Evolutionary conservation across 2,113 vertebrate genomes (phyloP).

Genomic region (Tachysurus vachellii): DNA sequence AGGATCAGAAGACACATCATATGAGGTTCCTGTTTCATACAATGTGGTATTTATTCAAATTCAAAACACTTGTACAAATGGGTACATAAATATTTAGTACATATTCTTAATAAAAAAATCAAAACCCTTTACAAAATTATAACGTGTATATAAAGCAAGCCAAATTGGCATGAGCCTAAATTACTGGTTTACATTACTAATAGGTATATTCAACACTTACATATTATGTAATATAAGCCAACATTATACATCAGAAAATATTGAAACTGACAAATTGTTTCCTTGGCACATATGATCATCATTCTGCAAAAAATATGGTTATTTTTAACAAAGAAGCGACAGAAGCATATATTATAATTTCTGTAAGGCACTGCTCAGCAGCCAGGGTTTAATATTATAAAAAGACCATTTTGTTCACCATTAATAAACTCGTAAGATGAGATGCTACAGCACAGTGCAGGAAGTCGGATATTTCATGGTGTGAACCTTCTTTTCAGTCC

Average conservation of each 20-base stretch:
- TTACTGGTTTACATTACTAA: neutral
- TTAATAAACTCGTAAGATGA: neutral
- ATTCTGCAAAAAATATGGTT: neutral
- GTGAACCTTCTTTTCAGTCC: constrained; percentile 75
- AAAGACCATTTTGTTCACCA: neutral
- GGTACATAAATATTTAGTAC: neutral
- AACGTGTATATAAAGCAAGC: neutral
- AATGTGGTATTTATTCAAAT: neutral
- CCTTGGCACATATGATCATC: neutral
- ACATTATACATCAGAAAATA: no score
- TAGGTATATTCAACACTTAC: neutral
- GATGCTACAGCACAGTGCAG: constrained; percentile 61
- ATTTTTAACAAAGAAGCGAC: neutral
- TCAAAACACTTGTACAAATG: neutral
- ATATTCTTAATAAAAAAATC: neutral
- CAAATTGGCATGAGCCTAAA: neutral
- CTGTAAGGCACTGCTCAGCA: neutral
- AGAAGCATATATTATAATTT: neutral
- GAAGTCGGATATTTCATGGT: constrained; percentile 70
- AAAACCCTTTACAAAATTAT: neutral
- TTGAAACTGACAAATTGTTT: neutral
- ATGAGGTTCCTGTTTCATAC: neutral
- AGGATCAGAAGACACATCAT: neutral
- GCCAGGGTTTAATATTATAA: neutral
- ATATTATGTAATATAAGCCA: neutral